Percentiles rank a stretch among this genome's conserved stretches.
These are phyloP conservation scores for Pseudopipra pipra DNA, from an alignment of 2,113 vertebrate species.

Conservation along the genomic window DNA sequence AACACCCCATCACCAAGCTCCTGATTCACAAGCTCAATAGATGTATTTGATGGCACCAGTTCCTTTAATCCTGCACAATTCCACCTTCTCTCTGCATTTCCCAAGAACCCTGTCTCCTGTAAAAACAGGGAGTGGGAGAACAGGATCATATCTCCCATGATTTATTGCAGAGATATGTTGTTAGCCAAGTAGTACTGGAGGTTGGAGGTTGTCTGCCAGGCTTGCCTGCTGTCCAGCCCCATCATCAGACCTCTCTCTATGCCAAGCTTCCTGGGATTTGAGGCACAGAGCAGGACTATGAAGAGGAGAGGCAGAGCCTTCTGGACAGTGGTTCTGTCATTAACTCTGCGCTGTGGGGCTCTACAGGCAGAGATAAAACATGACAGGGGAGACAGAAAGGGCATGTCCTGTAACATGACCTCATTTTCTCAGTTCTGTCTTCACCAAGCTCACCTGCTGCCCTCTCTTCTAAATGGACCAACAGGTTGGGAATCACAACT, in stretches of 20 bases:
- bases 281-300: background rate
- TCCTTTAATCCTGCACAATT: background rate
- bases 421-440: background rate
- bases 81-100: background rate
- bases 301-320: background rate
- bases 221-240: background rate
- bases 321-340: background rate
- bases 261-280: background rate
- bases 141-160: background rate
- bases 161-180: background rate
- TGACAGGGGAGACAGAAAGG: background rate
- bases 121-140: background rate
- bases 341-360: background rate
- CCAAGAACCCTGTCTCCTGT: background rate
- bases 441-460: background rate
- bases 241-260: background rate
- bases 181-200: background rate
- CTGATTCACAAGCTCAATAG: background rate
- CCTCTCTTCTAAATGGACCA: background rate
- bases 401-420: background rate
- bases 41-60: background rate
- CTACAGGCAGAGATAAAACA: background rate
- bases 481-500: background rate
- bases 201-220: background rate
- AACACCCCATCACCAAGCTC: background rate